phyloP scores from a whole-genome alignment of 2,113 vertebrate species.

The Sula dactylatra region DNA sequence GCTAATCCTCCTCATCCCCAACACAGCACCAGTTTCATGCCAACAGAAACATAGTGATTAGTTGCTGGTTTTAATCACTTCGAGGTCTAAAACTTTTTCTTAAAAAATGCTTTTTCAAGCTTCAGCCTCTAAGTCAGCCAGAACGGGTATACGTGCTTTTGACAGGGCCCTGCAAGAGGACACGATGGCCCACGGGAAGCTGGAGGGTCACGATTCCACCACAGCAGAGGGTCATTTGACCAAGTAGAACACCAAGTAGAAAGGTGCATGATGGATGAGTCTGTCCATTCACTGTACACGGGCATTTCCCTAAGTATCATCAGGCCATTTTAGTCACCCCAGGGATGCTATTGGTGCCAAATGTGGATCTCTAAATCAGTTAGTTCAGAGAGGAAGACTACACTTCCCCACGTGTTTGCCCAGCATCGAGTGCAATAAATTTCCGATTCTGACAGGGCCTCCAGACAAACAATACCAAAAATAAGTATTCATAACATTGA shows the following conservation, averaged over 20 bases:
- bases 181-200: fast-evolving
- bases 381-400: neutral
- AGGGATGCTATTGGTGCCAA: neutral
- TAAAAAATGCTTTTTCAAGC: neutral
- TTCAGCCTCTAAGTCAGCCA: neutral
- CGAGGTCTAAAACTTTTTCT: neutral
- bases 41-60: neutral
- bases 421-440: neutral
- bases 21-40: neutral
- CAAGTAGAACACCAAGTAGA: neutral
- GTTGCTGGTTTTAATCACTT: neutral
- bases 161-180: neutral
- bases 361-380: neutral
- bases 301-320: neutral
- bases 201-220: neutral
- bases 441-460: neutral
- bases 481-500: neutral
- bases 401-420: neutral
- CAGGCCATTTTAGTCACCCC: neutral
- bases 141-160: neutral
- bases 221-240: neutral
- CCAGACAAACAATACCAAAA: neutral
- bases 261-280: neutral
- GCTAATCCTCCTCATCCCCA: neutral
- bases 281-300: neutral